Base-by-base conservation (phyloP, 2,888 invertebrate species). In the Ceraclea dissimilis region DNA sequence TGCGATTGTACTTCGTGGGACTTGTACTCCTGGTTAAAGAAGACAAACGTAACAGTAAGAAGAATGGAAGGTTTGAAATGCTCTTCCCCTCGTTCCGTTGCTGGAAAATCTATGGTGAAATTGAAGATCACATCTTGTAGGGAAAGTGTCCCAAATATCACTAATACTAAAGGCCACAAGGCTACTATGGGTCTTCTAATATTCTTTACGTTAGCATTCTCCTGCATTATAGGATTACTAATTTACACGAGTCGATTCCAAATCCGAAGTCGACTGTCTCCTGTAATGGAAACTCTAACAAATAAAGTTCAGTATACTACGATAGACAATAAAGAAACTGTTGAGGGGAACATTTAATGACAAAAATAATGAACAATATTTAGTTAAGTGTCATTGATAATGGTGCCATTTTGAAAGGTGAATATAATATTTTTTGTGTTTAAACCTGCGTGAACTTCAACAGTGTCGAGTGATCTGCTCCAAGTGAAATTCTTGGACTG, bases 301-400 rank as follows among this genome's bases (percentile, higher is more conserved):
- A 79, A 83, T 66, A 84, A 86, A 67, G 86, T 87, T 34, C 84
- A 86, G 61, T 88, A 88, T 64, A 86, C 86, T 1, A 84, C 84
- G 8, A 86, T 88, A 63, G 79, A 79, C 57, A 81, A 80, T 63
- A 78, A 77, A 61, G 82, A 82, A 57, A 75, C 70, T 62, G 70
- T 72, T 51, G 74, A 74, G 61, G 73, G 73, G 16, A 39, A 39
- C 13, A 39, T 39, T 39, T 39, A 16, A 13, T 31, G 13, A 39
- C 13, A 26, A 26, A 26, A 26, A 26, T 26, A 26, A 26, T 26
- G 10, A 6, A 26, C n/a, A n/a, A n/a, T n/a, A n/a, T n/a, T n/a
- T n/a, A n/a, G n/a, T n/a, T n/a, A n/a, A n/a, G n/a, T n/a, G n/a
- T n/a, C n/a, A n/a, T n/a, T n/a, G n/a, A n/a, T n/a, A n/a, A n/a